Percentiles rank a stretch among this genome's conserved stretches.
Conservation (phyloP, 2,113 vertebrate genomes). For the Indicator indicator region DNA sequence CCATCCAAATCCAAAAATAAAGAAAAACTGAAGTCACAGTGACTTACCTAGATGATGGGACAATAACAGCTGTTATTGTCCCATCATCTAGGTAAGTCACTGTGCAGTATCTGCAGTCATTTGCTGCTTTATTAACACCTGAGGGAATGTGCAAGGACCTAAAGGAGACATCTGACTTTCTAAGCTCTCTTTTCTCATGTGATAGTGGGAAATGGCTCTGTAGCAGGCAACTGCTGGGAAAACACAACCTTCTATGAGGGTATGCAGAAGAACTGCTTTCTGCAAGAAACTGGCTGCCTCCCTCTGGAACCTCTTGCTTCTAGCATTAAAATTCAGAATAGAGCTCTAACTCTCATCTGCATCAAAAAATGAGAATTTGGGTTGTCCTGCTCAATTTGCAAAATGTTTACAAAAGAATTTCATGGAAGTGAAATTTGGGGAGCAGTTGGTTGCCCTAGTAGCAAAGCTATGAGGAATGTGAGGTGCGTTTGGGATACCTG, state of each 20-base stretch:
- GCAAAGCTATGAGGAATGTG: neutral
- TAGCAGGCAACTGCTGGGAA: neutral
- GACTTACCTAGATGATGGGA: too few relatives aligned
- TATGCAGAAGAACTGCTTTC: neutral
- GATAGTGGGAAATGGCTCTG: neutral
- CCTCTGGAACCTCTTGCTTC: neutral
- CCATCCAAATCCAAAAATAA: neutral
- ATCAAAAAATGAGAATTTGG: conserved; percentile 32
- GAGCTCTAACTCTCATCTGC: neutral
- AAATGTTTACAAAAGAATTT: conserved; percentile 10
- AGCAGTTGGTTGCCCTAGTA: neutral
- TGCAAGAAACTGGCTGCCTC: neutral
- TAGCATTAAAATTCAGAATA: neutral
- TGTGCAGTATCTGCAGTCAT: neutral
- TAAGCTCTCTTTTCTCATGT: neutral
- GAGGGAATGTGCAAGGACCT: neutral
- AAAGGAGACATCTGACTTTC: neutral
- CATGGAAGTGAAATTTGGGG: neutral
- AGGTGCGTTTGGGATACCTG: neutral
- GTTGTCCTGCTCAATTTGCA: neutral
- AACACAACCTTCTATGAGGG: neutral
- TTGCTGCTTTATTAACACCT: neutral
- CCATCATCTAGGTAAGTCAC: neutral
- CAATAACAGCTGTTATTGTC: neutral
- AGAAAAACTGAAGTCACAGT: neutral